Evolutionary conservation across 1,140 invertebrate species (phyloP), one percentile per base, ranked within the genome.

Genomic region (Saccostrea cuccullata): DNA sequence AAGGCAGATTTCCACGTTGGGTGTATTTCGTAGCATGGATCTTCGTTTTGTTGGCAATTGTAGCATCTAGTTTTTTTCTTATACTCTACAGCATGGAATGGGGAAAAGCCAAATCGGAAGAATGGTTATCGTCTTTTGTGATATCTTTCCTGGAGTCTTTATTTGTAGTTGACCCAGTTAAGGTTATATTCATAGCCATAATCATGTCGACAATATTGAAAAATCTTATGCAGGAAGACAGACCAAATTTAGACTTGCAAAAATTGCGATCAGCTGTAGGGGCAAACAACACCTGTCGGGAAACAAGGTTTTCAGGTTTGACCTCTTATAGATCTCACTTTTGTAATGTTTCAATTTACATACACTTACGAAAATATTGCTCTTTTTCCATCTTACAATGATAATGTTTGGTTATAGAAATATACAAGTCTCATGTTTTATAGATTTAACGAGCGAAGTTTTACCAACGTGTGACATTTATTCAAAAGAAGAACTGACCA

Each of bases 71-170:
- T 26, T 91, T 93, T 84, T 93, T 93, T 86, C 86, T 93, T 17
- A 70, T 94, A 20, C 85, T 93, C 17, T 93, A 91, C 89, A 91
- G 90, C 83, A 91, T 93, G 91, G 84, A 94, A 83, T 94, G 93
- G 92, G 93, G 93, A n/a, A 91, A 89, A 84, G 89, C 83, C 15
- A 92, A 91, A 82, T 92, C 93, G 1, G 90, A 92, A 36, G 90
- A 89, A 83, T 94, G 93, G 93, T 77, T 94, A 17, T 87, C 89
- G 8, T 87, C 93, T n/a, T 93, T 94, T 70, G 86, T 93, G 13
- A 64, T 93, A 30, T 91, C 93, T 13, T 93, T 93, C 87, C 56
- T 93, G 12, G 88, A 94, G 85, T 92, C 91, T 58, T 47, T 92
- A 17, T 87, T 93, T 40, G 73, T 94, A 13, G 82, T 94, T 13